Conservation (phyloP, 2,888 invertebrate genomes). For the Hemithea aestivaria region DNA sequence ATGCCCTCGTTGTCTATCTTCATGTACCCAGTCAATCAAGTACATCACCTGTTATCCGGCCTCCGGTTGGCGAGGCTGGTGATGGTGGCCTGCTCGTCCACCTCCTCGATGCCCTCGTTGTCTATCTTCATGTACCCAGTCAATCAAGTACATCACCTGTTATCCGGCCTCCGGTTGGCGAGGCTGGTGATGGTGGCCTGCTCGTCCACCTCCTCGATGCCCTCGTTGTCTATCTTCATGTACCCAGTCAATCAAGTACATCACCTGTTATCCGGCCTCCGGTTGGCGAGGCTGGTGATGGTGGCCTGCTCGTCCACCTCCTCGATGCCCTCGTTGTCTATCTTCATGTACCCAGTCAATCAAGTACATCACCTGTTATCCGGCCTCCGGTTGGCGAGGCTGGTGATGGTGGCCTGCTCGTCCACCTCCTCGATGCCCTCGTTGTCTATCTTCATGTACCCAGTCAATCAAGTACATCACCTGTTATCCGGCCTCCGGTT, state of each 20-base stretch:
- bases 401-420: too few relatives aligned
- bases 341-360: conserved; percentile 82
- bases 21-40: too few relatives aligned
- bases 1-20: too few relatives aligned
- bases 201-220: conserved; percentile 90
- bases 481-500: conserved; percentile 68
- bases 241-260: too few relatives aligned
- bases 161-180: conserved; percentile 73
- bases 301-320: conserved; percentile 91
- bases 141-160: too few relatives aligned
- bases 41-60: conserved; percentile 73
- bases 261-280: conserved; percentile 72
- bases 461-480: too few relatives aligned
- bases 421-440: too few relatives aligned
- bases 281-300: conserved; percentile 85
- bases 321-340: conserved; percentile 86
- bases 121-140: too few relatives aligned
- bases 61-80: too few relatives aligned
- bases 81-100: too few relatives aligned
- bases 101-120: too few relatives aligned
- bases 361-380: conserved; percentile 74
- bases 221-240: conserved; percentile 84
- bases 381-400: conserved; percentile 72
- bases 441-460: too few relatives aligned
- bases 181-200: conserved; percentile 89